Evolutionary conservation across 2,888 invertebrate species (phyloP).

Genomic region (Pyralis farinalis): DNA sequence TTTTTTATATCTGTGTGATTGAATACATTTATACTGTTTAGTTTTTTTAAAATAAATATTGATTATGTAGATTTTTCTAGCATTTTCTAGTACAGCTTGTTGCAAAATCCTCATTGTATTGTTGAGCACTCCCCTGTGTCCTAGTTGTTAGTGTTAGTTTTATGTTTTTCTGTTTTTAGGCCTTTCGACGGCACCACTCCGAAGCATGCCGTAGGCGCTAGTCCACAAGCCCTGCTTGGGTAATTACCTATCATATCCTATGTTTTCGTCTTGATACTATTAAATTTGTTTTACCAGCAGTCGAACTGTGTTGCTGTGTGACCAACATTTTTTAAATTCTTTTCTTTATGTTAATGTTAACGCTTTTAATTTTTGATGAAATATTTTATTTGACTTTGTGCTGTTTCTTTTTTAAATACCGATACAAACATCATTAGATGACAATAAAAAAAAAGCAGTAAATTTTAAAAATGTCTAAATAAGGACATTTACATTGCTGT

Average conservation of each 20-base stretch:
- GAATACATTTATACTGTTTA: too few relatives aligned
- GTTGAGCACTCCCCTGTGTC: conserved; percentile 30
- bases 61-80: too few relatives aligned
- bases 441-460: too few relatives aligned
- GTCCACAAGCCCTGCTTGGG: conserved; percentile 83
- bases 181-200: conserved; percentile 81
- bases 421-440: too few relatives aligned
- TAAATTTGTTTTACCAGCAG: neutral
- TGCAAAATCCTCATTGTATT: conserved; percentile 33
- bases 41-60: too few relatives aligned
- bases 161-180: conserved; percentile 83
- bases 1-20: too few relatives aligned
- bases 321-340: neutral
- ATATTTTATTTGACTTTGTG: conserved; percentile 4
- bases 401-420: too few relatives aligned
- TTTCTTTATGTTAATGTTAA: neutral
- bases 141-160: conserved; percentile 64
- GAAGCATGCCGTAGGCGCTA: conserved; percentile 80
- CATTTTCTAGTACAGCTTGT: conserved; percentile 28
- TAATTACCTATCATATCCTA: conserved; percentile 60
- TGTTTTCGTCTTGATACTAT: neutral
- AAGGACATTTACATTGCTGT: too few relatives aligned
- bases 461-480: too few relatives aligned
- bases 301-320: neutral
- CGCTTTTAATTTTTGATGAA: conserved; percentile 3